Percentiles rank a stretch among this genome's conserved stretches.
Evolutionary conservation across 2,888 invertebrate species (phyloP).

Genomic region (Chaitophorus viminalis): DNA sequence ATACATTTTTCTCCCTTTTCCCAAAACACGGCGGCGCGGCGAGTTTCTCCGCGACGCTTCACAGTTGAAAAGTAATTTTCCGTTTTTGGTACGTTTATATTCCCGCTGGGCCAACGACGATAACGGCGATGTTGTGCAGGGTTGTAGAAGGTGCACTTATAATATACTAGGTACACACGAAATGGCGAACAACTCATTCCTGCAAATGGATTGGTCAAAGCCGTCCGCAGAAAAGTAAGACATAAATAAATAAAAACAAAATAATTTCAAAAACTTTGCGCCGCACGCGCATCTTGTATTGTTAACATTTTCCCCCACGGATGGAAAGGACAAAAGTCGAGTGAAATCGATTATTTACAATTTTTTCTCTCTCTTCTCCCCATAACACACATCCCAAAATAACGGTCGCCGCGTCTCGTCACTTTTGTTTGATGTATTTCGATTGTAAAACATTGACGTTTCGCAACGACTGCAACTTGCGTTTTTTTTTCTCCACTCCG

Average conservation of each 20-base stretch:
- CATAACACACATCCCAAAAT: no score
- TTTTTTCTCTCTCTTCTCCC: background rate
- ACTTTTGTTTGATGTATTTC: background rate
- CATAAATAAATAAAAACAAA: background rate
- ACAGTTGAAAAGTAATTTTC: background rate
- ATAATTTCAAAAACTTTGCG: background rate
- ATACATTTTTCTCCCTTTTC: background rate
- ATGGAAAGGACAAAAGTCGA: background rate
- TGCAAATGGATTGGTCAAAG: background rate
- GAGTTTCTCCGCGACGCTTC: background rate
- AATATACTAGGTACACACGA: background rate
- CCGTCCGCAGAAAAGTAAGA: background rate
- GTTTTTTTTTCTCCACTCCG: background rate
- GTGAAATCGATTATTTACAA: constrained; percentile 3
- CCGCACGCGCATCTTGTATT: background rate
- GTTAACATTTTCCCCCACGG: background rate
- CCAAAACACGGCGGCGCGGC: background rate
- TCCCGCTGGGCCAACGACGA: background rate
- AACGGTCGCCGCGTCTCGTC: no score
- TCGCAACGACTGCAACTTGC: background rate
- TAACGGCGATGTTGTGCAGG: background rate
- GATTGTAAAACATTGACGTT: background rate
- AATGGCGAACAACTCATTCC: background rate
- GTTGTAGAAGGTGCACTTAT: background rate
- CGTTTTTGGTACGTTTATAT: background rate